Percentiles rank a stretch among this genome's conserved stretches.
Conservation (phyloP, 2,888 invertebrate genomes). For the Drosophila recens region DNA sequence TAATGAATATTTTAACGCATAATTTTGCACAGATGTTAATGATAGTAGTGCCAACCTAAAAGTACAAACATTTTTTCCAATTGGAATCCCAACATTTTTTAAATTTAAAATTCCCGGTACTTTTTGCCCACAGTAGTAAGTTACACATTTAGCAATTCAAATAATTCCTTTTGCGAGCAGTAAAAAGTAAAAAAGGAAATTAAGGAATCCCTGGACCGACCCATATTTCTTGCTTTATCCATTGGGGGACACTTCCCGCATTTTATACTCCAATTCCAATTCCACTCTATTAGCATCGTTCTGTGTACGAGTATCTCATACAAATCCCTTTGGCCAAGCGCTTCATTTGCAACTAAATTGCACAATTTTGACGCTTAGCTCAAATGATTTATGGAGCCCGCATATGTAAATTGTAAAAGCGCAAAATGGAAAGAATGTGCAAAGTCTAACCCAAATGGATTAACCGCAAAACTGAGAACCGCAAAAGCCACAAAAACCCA, state of each 20-base stretch:
- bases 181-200: not conserved
- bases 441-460: conserved; percentile 62
- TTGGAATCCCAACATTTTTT: too few species aligned
- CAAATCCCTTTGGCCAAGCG: conserved; percentile 28
- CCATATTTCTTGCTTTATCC: conserved; percentile 8
- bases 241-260: conserved; percentile 3
- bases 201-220: not conserved
- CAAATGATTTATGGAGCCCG: conserved; percentile 65
- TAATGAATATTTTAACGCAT: too few species aligned
- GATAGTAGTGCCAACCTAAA: too few species aligned
- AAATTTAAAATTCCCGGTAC: too few species aligned
- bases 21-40: too few species aligned
- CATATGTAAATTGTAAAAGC: conserved; percentile 41
- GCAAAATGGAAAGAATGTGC: conserved; percentile 12
- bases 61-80: too few species aligned
- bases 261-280: conserved; percentile 11
- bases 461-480: conserved; percentile 60
- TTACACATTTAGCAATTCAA: not conserved
- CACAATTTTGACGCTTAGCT: conserved; percentile 64
- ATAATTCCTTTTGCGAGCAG: not conserved
- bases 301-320: conserved; percentile 12
- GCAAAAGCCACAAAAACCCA: conserved; percentile 50
- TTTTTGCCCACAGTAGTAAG: too few species aligned
- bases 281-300: conserved; percentile 25
- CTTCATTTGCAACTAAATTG: conserved; percentile 66